Evolutionary conservation across 2,113 vertebrate genomes (phyloP).

Genomic region (Sclerurus mexicanus): DNA sequence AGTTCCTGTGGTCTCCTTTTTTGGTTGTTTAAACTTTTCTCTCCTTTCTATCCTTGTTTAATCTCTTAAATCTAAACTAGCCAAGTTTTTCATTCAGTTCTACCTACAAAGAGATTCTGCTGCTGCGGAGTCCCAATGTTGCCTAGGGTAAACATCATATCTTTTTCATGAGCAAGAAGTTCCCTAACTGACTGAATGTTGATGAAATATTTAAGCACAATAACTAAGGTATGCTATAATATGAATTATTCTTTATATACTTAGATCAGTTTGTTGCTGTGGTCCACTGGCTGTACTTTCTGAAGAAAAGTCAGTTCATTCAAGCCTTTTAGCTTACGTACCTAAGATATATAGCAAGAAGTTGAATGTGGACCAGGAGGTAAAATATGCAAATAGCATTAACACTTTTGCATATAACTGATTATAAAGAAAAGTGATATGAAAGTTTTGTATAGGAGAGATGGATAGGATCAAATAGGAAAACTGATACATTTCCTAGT

Average conservation of each 20-base stretch:
- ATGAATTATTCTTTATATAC: background rate
- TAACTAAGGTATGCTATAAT: background rate
- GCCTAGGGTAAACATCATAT: background rate
- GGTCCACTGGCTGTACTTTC: background rate
- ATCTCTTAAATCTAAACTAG: background rate
- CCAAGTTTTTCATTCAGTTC: background rate
- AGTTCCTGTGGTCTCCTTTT: background rate
- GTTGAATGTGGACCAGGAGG: background rate
- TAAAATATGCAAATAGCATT: background rate
- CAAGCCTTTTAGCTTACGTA: background rate
- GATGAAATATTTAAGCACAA: background rate
- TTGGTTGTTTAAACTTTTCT: background rate
- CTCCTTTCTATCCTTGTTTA: background rate
- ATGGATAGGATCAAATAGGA: background rate
- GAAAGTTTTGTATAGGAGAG: background rate
- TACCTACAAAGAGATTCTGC: background rate
- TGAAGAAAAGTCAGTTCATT: background rate
- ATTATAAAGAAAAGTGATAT: background rate
- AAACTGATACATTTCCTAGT: background rate
- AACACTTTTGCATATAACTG: background rate
- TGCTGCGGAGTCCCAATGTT: background rate
- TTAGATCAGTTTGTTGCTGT: background rate
- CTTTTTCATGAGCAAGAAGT: background rate
- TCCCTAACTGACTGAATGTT: background rate
- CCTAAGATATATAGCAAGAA: background rate